Conservation (phyloP, 2,888 invertebrate genomes). For the Leucozona laternaria region DNA sequence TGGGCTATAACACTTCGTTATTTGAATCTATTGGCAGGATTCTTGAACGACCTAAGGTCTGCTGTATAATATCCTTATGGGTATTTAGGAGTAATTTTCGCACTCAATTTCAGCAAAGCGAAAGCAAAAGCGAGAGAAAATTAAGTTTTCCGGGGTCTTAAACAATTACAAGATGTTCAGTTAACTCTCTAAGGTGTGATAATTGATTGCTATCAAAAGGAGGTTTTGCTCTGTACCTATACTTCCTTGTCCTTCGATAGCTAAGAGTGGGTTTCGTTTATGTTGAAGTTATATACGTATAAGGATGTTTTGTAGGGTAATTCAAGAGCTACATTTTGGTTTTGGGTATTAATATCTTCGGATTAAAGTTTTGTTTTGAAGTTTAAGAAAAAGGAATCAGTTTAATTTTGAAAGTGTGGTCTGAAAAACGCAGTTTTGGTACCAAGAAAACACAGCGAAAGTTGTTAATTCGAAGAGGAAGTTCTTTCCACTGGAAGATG, state of each 20-base stretch:
- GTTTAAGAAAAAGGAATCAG: too few relatives aligned
- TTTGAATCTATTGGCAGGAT: slow-evolving; percentile 74
- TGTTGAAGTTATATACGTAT: slow-evolving; percentile 9
- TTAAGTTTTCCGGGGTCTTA: slow-evolving; percentile 70
- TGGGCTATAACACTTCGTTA: slow-evolving; percentile 63
- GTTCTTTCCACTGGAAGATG: too few relatives aligned
- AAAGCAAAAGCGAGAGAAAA: slow-evolving; percentile 51
- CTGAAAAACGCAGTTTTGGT: too few relatives aligned
- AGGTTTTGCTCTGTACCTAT: slow-evolving; percentile 10
- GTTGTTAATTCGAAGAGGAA: too few relatives aligned
- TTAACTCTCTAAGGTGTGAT: slow-evolving; percentile 70
- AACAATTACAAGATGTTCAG: slow-evolving; percentile 71
- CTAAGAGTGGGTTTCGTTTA: background rate
- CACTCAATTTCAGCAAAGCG: slow-evolving; percentile 56
- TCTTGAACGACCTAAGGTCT: slow-evolving; percentile 65
- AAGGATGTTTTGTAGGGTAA: background rate
- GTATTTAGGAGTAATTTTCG: slow-evolving; percentile 68
- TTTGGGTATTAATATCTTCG: background rate
- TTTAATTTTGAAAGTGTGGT: background rate
- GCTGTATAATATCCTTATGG: slow-evolving; percentile 65
- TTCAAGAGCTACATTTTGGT: background rate
- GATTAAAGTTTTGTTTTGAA: background rate
- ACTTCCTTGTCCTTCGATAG: background rate
- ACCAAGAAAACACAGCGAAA: too few relatives aligned
- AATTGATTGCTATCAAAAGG: slow-evolving; percentile 69